A percentile compares a stretch with the other conserved stretches of the same genome.
Evolutionary conservation across 2,888 invertebrate genomes (phyloP).

Genomic region (Drosophila neonasuta): DNA sequence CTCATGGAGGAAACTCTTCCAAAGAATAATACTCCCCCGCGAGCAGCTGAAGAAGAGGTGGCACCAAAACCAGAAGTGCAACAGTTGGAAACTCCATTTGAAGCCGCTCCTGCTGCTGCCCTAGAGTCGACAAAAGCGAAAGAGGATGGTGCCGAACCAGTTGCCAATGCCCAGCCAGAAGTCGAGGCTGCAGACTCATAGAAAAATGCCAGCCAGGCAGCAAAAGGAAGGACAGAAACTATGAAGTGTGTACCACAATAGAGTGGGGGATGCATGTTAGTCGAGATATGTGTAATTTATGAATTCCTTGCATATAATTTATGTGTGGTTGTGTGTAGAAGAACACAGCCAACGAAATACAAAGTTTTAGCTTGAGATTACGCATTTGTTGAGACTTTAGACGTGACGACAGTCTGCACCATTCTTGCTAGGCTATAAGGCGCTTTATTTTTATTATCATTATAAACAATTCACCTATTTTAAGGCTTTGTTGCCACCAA

Average conservation of each 20-base stretch:
- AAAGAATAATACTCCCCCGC: conserved; percentile 28
- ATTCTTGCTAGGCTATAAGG: conserved; percentile 49
- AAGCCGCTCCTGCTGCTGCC: conserved; percentile 7
- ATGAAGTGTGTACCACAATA: conserved; percentile 11
- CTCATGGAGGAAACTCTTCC: conserved; percentile 11
- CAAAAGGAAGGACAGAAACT: conserved; percentile 13
- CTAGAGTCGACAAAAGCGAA: conserved; percentile 19
- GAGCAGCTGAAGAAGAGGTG: conserved; percentile 18
- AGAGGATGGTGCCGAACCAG: conserved; percentile 27
- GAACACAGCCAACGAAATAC: conserved; percentile 19
- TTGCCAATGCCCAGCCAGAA: conserved; percentile 31
- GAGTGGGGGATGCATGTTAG: conserved; percentile 23
- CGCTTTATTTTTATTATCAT: conserved; percentile 30
- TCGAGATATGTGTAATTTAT: conserved; percentile 55
- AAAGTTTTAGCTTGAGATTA: conserved; percentile 61
- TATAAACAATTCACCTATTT: conserved; percentile 35
- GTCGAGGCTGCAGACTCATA: conserved; percentile 55
- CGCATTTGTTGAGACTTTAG: conserved; percentile 55
- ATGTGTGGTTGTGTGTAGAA: conserved; percentile 25
- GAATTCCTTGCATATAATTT: conserved; percentile 55
- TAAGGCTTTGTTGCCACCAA: conserved; percentile 21
- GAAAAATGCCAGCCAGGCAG: conserved; percentile 31
- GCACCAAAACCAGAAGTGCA: conserved; percentile 15
- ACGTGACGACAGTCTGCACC: conserved; percentile 36
- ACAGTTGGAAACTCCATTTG: conserved; percentile 5